Evolutionary conservation across 2,113 vertebrate genomes (phyloP).

Genomic region (Brevimyrus niger): DNA sequence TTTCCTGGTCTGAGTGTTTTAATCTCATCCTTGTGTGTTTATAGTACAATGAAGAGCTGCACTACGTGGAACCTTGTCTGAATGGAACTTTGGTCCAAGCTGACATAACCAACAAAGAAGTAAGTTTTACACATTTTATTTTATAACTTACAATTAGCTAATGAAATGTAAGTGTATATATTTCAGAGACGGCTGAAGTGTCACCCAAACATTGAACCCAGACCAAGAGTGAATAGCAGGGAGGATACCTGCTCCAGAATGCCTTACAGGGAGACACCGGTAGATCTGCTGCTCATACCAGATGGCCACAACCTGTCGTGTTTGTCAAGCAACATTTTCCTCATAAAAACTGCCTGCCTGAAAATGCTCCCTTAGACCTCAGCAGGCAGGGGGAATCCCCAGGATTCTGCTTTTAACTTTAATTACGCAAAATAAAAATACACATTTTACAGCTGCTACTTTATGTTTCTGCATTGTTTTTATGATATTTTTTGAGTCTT

Average conservation of each 20-base stretch:
- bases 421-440: slow-evolving; percentile 15
- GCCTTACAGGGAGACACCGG: not conserved
- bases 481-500: not conserved
- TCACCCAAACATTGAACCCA: not conserved
- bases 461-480: not conserved
- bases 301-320: not conserved
- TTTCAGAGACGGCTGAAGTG: not conserved
- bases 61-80: slow-evolving; percentile 90
- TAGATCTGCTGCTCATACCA: not conserved
- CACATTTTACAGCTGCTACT: not conserved
- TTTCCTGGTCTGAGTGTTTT: not conserved
- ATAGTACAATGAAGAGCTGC: slow-evolving; percentile 92
- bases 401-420: not conserved
- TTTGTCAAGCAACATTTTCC: slow-evolving; percentile 4
- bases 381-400: not conserved
- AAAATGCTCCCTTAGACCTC: not conserved
- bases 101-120: slow-evolving; percentile 94
- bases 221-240: not conserved
- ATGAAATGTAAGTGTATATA: not conserved
- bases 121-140: slow-evolving; percentile 50
- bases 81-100: slow-evolving; percentile 96
- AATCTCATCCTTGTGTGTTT: slow-evolving; percentile 37
- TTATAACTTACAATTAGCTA: not conserved
- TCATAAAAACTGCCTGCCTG: slow-evolving; percentile 17
- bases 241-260: not conserved